A percentile compares a stretch with the other conserved stretches of the same genome.
Evolutionary conservation across 2,113 vertebrate genomes (phyloP).

Genomic region (Apodemus sylvaticus): DNA sequence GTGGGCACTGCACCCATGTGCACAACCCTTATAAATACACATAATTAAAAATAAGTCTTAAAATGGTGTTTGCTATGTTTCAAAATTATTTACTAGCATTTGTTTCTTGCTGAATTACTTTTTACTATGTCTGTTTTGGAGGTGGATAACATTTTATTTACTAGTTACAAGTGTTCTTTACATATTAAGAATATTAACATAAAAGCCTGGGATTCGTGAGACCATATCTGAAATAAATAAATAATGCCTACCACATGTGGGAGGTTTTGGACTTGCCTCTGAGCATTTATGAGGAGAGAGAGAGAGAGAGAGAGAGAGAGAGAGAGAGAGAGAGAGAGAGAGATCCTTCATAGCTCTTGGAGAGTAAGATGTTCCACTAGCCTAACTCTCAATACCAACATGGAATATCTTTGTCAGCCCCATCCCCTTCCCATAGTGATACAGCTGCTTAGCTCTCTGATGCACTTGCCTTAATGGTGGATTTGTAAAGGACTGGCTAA

Average conservation of each 20-base stretch:
- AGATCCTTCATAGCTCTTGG: neutral
- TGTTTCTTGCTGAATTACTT: neutral
- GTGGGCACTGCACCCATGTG: neutral
- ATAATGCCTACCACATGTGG: neutral
- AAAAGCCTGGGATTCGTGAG: neutral
- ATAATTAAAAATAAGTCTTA: neutral
- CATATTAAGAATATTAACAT: neutral
- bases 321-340: too few species aligned
- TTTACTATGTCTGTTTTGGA: neutral
- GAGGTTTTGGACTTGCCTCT: neutral
- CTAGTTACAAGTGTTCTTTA: neutral
- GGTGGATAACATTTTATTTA: neutral
- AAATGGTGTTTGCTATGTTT: neutral
- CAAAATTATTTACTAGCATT: neutral
- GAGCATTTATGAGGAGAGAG: neutral
- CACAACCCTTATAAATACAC: neutral
- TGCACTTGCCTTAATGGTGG: constrained; percentile 5
- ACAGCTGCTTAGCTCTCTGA: neutral
- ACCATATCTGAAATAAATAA: neutral
- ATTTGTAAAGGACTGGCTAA: neutral
- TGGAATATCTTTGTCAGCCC: neutral
- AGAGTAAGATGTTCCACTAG: neutral
- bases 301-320: too few species aligned
- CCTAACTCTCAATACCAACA: neutral
- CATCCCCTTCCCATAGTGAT: neutral